Percentiles rank a stretch among this genome's conserved stretches.
Evolutionary conservation across 2,797 vertebrate genomes (phyloP).

Genomic region (Catharus ustulatus): DNA sequence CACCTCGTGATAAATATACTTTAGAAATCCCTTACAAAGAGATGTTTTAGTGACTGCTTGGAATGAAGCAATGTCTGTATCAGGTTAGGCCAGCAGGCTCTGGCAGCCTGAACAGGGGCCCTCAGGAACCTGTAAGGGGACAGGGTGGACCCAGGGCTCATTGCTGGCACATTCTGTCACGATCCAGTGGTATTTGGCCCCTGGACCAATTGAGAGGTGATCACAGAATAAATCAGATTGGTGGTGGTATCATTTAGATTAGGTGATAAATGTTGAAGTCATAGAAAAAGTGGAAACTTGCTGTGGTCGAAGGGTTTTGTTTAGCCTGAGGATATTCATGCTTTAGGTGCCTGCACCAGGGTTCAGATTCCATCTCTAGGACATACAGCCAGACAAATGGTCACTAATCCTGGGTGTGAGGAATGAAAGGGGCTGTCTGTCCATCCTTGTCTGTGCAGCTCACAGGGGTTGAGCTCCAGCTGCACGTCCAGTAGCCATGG

Average conservation of each 20-base stretch:
- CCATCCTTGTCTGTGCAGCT: neutral
- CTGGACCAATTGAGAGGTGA: neutral
- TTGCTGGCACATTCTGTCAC: constrained; percentile 37
- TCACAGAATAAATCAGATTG: neutral
- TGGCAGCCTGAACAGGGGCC: neutral
- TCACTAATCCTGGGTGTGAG: neutral
- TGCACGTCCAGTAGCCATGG: neutral
- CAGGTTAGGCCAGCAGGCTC: constrained; percentile 35
- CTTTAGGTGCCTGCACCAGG: neutral
- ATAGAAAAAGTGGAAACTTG: neutral
- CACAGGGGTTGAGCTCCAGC: neutral
- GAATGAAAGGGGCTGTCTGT: neutral
- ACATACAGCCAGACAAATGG: neutral
- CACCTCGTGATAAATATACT: constrained; percentile 26
- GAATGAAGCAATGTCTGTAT: constrained; percentile 45
- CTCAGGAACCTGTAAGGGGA: neutral
- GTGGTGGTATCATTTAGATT: neutral
- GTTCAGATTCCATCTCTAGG: neutral
- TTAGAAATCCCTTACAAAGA: constrained; percentile 53
- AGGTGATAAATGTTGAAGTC: neutral
- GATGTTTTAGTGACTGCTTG: constrained; percentile 25
- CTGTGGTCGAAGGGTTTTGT: neutral
- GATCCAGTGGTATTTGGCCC: neutral
- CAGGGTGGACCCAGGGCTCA: neutral
- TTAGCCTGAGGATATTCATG: neutral